Evolutionary conservation across 1,140 invertebrate genomes (phyloP).

Genomic region (Brachystomella parvula): DNA sequence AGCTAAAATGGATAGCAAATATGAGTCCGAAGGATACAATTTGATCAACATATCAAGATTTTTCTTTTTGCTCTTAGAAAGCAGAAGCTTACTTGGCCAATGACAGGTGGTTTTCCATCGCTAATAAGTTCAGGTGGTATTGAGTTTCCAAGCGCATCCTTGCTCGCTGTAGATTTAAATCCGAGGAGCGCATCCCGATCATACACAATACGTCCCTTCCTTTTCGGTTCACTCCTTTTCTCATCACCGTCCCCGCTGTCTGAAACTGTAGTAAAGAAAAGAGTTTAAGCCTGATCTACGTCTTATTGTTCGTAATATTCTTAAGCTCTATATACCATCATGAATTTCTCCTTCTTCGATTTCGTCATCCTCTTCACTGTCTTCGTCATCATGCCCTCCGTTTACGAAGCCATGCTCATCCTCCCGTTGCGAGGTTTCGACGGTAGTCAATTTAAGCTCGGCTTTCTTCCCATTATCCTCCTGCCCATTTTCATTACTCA

Average conservation of each 20-base stretch:
- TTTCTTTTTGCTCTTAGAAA: too few relatives aligned
- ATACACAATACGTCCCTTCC: conserved; percentile 1
- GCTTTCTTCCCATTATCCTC: background rate
- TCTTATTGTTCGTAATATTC: background rate
- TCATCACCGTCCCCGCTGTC: background rate
- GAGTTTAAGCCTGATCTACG: too few relatives aligned
- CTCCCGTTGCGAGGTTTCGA: background rate
- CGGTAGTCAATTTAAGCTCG: background rate
- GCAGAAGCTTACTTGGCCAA: background rate
- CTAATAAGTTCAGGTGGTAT: conserved; percentile 12
- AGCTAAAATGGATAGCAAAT: too few relatives aligned
- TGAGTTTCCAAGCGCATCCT: background rate
- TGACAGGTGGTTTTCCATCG: background rate
- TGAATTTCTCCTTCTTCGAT: conserved; percentile 29
- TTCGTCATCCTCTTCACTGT: conserved; percentile 1
- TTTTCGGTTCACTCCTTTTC: too few relatives aligned
- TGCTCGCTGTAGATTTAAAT: background rate
- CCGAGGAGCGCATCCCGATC: conserved; percentile 2
- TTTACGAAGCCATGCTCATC: conserved; percentile 9
- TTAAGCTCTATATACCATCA: background rate
- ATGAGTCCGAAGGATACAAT: too few relatives aligned
- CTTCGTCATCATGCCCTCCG: conserved; percentile 1
- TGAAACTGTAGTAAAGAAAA: background rate
- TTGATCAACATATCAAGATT: too few relatives aligned
- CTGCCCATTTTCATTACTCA: background rate